phyloP scores from a whole-genome alignment of 1,140 invertebrate genomes.

The Stratiolaelaps scimitus region DNA sequence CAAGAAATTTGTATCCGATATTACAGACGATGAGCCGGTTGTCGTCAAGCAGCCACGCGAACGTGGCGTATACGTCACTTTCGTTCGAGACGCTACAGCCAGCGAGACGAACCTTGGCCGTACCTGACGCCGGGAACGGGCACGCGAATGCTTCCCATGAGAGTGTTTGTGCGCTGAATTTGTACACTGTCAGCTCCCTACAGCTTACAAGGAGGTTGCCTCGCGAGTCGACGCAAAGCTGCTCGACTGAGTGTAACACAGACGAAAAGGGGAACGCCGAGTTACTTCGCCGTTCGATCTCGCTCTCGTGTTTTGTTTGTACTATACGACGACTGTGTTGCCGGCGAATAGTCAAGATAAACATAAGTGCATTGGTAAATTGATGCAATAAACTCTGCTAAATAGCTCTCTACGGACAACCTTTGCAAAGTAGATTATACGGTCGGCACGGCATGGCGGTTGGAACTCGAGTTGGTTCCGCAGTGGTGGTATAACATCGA shows the following conservation, averaged over 20 bases:
- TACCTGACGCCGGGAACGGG: not conserved
- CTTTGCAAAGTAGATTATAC: not conserved
- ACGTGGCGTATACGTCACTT: not conserved
- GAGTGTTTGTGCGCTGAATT: slow-evolving; percentile 8
- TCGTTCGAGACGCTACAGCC: not conserved
- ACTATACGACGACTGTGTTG: too few species aligned
- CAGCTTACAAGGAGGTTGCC: slow-evolving; percentile 9
- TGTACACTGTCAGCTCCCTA: not conserved
- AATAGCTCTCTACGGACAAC: not conserved
- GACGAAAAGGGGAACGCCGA: too few species aligned
- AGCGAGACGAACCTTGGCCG: not conserved
- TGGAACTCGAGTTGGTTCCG: too few species aligned
- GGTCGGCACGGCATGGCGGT: not conserved
- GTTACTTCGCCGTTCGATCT: too few species aligned
- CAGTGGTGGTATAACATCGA: too few species aligned
- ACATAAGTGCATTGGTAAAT: too few species aligned
- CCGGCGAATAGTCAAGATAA: too few species aligned
- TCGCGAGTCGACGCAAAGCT: not conserved
- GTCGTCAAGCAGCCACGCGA: slow-evolving; percentile 19
- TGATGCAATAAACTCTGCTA: too few species aligned
- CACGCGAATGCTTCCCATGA: slow-evolving; percentile 19
- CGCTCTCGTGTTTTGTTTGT: too few species aligned
- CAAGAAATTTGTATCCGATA: slow-evolving; percentile 13
- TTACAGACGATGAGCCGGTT: slow-evolving; percentile 18
- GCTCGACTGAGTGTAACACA: not conserved